Conservation (phyloP, 1,140 invertebrate genomes). For the Mesaphorura yosii region DNA sequence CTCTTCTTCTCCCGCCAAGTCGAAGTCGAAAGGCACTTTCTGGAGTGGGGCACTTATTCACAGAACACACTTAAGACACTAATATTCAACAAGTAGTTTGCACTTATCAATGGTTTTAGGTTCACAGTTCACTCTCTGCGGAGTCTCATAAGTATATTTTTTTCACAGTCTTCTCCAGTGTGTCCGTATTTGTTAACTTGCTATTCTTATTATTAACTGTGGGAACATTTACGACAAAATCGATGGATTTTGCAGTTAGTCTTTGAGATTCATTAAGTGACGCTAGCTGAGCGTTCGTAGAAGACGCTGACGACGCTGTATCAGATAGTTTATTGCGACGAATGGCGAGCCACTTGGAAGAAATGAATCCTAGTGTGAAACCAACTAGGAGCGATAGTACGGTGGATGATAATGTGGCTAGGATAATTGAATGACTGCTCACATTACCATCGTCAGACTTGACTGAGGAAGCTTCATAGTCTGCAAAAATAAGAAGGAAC, state of each 20-base stretch:
- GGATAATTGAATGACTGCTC: conserved; percentile 24
- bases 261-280: conserved; percentile 28
- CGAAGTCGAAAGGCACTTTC: too few species aligned
- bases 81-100: too few species aligned
- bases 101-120: too few species aligned
- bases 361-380: conserved; percentile 25
- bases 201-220: conserved; percentile 13
- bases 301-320: conserved; percentile 2
- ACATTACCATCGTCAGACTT: conserved; percentile 15
- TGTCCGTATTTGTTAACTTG: conserved; percentile 27
- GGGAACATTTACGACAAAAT: conserved; percentile 28
- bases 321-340: conserved; percentile 23
- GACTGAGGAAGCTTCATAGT: conserved; percentile 24
- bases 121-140: too few species aligned
- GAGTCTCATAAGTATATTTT: conserved; percentile 29
- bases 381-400: conserved; percentile 24
- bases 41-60: not conserved
- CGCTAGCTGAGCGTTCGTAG: conserved; percentile 25
- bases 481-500: conserved; percentile 13
- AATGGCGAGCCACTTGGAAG: conserved; percentile 13
- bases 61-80: not conserved
- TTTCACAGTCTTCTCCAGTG: conserved; percentile 30
- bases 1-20: too few species aligned
- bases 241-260: conserved; percentile 29
- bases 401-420: conserved; percentile 25